phyloP scores from a whole-genome alignment of 2,888 invertebrate genomes.

The Spilosoma lubricipeda region DNA sequence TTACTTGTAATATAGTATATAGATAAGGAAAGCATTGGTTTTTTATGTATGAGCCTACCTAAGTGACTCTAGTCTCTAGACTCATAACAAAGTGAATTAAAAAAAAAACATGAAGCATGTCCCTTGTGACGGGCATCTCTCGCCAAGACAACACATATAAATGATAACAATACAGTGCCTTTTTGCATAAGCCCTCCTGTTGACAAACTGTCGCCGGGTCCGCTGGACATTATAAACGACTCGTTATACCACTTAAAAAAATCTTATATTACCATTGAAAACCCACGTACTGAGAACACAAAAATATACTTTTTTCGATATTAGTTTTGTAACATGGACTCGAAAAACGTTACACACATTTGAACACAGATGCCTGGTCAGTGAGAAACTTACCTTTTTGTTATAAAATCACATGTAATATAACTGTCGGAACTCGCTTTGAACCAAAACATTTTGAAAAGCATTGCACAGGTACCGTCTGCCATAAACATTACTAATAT shows the following conservation, averaged over 20 bases:
- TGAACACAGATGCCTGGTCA: not conserved
- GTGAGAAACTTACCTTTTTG: not conserved
- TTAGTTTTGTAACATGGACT: not conserved
- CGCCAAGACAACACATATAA: not conserved
- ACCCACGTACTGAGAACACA: not conserved
- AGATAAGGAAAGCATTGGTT: no score
- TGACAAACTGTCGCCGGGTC: not conserved
- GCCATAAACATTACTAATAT: conserved; percentile 38
- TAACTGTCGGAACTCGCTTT: conserved; percentile 4
- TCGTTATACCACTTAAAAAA: not conserved
- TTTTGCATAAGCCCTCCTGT: not conserved
- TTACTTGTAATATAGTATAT: no score
- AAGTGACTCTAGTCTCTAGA: no score
- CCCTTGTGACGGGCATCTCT: not conserved
- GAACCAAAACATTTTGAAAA: conserved; percentile 27
- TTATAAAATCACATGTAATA: conserved; percentile 26
- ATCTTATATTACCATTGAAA: not conserved
- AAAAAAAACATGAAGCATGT: no score
- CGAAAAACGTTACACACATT: not conserved
- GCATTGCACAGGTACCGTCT: conserved; percentile 41
- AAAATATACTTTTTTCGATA: not conserved
- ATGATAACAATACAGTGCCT: not conserved
- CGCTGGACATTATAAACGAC: not conserved
- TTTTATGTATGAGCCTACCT: no score
- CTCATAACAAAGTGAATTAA: no score